Percentiles rank a stretch among this genome's conserved stretches.
Conservation (phyloP, 2,888 invertebrate genomes). For the Eilema sororculum region DNA sequence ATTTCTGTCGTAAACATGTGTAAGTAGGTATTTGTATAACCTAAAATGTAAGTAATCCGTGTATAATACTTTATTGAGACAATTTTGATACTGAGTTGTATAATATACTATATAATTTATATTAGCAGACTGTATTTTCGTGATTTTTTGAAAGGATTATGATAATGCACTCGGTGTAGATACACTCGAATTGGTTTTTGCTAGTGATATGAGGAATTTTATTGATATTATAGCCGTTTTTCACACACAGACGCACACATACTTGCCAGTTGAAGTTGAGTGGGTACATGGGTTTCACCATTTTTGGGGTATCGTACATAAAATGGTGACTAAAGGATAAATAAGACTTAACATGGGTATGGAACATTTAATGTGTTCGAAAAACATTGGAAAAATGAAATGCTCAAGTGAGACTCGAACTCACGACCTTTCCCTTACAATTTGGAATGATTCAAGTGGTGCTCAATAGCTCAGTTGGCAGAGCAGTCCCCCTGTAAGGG, state of each 20-base stretch:
- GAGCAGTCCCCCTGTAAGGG: too few relatives aligned
- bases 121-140: not conserved
- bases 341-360: too few relatives aligned
- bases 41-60: slow-evolving; percentile 6
- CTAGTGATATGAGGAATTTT: not conserved
- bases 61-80: slow-evolving; percentile 6
- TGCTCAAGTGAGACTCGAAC: too few relatives aligned
- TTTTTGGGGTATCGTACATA: too few relatives aligned
- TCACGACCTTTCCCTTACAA: too few relatives aligned
- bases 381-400: too few relatives aligned
- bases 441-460: too few relatives aligned
- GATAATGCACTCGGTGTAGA: slow-evolving; percentile 1
- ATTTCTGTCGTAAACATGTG: slow-evolving; percentile 6
- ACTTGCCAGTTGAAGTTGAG: too few relatives aligned
- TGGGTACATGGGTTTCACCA: too few relatives aligned
- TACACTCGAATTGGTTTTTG: not conserved
- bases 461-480: too few relatives aligned
- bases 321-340: too few relatives aligned
- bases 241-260: not conserved
- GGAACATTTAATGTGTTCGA: too few relatives aligned
- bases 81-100: slow-evolving; percentile 1
- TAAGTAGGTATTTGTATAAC: not conserved
- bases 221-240: not conserved
- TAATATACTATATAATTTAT: not conserved
- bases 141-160: not conserved